Evolutionary conservation across 2,888 invertebrate genomes (phyloP).

Genomic region (Coleophora flavipennella): DNA sequence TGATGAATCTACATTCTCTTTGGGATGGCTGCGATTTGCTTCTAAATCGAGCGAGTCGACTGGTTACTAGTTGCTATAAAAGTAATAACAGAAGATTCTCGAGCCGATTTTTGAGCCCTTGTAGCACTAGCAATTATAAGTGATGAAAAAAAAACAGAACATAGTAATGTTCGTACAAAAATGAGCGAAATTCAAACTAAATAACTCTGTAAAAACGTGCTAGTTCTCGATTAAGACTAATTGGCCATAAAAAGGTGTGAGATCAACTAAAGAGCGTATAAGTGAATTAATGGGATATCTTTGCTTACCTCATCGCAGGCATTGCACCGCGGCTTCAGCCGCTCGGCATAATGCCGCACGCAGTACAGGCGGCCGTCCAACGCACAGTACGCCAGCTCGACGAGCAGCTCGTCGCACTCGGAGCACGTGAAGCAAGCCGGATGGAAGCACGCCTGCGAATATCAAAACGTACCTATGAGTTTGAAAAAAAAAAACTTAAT

Average conservation of each 20-base stretch:
- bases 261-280: background rate
- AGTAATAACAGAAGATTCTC: no score
- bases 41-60: slow-evolving; percentile 5
- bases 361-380: slow-evolving; percentile 91
- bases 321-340: slow-evolving; percentile 94
- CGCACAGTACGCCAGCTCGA: slow-evolving; percentile 96
- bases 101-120: no score
- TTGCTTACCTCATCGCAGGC: slow-evolving; percentile 96
- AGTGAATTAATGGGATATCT: background rate
- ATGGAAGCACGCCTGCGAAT: slow-evolving; percentile 81
- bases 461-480: no score
- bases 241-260: no score
- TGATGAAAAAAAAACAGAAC: no score
- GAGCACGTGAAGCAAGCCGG: slow-evolving; percentile 94
- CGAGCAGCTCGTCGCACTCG: slow-evolving; percentile 91
- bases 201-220: no score
- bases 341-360: slow-evolving; percentile 97
- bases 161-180: no score
- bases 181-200: no score
- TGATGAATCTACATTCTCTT: slow-evolving; percentile 5
- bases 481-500: no score
- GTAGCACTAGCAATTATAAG: no score
- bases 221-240: no score
- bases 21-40: slow-evolving; percentile 8
- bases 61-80: background rate